Conservation (phyloP, 1,140 invertebrate species). For the Drosophila ogumai region DNA sequence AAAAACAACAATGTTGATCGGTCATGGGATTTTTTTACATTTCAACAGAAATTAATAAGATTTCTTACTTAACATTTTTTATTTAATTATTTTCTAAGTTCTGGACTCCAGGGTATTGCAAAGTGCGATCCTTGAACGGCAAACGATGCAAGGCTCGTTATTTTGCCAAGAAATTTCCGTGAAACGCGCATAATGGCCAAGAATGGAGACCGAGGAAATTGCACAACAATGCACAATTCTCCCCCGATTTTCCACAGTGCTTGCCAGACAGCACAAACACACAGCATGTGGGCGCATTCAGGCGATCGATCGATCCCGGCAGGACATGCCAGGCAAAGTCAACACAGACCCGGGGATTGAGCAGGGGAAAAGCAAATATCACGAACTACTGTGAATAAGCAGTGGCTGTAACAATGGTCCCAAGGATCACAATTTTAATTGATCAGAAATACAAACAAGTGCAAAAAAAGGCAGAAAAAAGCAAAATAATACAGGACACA, state of each 20-base stretch:
- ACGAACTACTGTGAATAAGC: slow-evolving; percentile 55
- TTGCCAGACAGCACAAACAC: slow-evolving; percentile 51
- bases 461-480: slow-evolving; percentile 45
- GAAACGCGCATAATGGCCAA: slow-evolving; percentile 61
- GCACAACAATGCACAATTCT: slow-evolving; percentile 65
- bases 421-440: slow-evolving; percentile 63
- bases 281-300: slow-evolving; percentile 78
- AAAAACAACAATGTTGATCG: no score
- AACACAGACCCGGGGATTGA: slow-evolving; percentile 50
- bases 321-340: slow-evolving; percentile 41
- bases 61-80: no score
- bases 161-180: slow-evolving; percentile 67
- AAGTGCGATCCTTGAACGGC: slow-evolving; percentile 20
- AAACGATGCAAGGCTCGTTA: slow-evolving; percentile 14
- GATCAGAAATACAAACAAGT: slow-evolving; percentile 83
- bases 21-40: no score
- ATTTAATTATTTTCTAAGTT: no score
- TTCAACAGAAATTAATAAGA: no score
- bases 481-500: slow-evolving; percentile 13
- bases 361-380: slow-evolving; percentile 64
- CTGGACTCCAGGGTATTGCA: slow-evolving; percentile 1
- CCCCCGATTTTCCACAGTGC: slow-evolving; percentile 48
- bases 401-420: slow-evolving; percentile 34
- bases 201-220: slow-evolving; percentile 64
- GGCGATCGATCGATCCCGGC: slow-evolving; percentile 3